phyloP scores from a whole-genome alignment of 2,888 invertebrate genomes.

The Tenthredo livida region DNA sequence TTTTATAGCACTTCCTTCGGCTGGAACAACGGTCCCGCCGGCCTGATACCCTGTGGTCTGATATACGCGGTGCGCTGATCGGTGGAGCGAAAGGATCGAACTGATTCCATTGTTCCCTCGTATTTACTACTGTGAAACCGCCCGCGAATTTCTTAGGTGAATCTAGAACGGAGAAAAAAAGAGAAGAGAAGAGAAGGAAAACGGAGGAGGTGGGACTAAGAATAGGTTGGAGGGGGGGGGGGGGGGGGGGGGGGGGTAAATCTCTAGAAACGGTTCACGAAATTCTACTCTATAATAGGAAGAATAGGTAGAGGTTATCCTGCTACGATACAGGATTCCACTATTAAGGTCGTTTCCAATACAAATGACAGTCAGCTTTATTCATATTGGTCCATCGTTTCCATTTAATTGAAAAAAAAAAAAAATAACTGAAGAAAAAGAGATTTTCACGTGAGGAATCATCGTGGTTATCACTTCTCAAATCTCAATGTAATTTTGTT shows the following conservation, averaged over 20 bases:
- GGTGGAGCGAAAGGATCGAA: conserved; percentile 18
- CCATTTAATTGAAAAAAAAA: neutral
- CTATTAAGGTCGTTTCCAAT: neutral
- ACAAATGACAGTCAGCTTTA: neutral
- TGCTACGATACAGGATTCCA: neutral
- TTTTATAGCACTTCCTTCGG: neutral
- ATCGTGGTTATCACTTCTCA: neutral
- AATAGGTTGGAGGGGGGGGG: neutral
- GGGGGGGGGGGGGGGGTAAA: neutral
- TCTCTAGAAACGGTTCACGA: conserved; percentile 2
- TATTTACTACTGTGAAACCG: conserved; percentile 38
- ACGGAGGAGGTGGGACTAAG: neutral
- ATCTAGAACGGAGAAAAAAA: neutral
- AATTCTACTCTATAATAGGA: conserved; percentile 3
- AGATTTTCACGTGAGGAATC: neutral
- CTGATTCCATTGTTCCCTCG: conserved; percentile 26
- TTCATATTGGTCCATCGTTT: neutral
- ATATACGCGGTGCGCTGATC: neutral
- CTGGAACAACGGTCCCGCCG: neutral
- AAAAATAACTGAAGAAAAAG: too few relatives aligned
- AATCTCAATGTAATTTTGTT: neutral
- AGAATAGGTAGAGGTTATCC: neutral
- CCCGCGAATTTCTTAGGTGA: neutral
- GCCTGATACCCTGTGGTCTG: neutral
- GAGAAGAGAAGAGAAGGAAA: neutral